A percentile compares a stretch with the other conserved stretches of the same genome.
Evolutionary conservation across 2,797 vertebrate genomes (phyloP).

Genomic region (Ataeniobius toweri): DNA sequence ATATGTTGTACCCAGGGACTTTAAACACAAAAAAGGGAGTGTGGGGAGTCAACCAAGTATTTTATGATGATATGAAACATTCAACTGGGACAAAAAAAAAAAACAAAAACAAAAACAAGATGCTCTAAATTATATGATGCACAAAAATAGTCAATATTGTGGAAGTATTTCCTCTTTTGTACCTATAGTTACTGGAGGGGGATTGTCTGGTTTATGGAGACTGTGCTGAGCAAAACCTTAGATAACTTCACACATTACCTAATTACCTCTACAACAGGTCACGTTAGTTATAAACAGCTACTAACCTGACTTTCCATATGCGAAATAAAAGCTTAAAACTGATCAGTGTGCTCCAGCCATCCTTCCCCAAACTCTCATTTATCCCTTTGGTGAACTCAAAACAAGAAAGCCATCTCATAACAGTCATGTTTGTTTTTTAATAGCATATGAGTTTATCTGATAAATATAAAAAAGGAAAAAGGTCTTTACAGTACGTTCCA

Average conservation of each 20-base stretch:
- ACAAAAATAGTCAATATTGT: neutral
- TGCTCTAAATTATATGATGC: neutral
- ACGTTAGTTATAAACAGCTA: neutral
- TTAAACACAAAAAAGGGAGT: too few relatives aligned
- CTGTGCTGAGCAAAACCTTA: too few relatives aligned
- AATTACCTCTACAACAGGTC: neutral
- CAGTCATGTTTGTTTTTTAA: conserved; percentile 80
- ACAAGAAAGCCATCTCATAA: conserved; percentile 43
- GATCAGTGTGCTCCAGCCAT: neutral
- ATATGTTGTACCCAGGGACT: too few relatives aligned
- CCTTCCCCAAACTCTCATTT: neutral
- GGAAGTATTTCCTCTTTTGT: neutral
- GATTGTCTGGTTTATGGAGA: neutral
- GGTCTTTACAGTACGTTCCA: conserved; percentile 79
- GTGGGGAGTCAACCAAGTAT: too few relatives aligned
- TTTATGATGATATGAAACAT: neutral
- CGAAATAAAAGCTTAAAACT: neutral
- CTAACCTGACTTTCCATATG: neutral
- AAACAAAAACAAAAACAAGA: neutral
- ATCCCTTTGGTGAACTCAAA: conserved; percentile 4
- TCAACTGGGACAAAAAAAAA: neutral
- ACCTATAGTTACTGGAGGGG: too few relatives aligned
- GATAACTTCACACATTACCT: neutral
- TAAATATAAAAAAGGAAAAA: conserved; percentile 77
- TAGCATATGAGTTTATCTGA: conserved; percentile 78